Evolutionary conservation across 2,113 vertebrate species (phyloP), one percentile per base, ranked within the genome.

Genomic region (Megaleporinus macrocephalus): DNA sequence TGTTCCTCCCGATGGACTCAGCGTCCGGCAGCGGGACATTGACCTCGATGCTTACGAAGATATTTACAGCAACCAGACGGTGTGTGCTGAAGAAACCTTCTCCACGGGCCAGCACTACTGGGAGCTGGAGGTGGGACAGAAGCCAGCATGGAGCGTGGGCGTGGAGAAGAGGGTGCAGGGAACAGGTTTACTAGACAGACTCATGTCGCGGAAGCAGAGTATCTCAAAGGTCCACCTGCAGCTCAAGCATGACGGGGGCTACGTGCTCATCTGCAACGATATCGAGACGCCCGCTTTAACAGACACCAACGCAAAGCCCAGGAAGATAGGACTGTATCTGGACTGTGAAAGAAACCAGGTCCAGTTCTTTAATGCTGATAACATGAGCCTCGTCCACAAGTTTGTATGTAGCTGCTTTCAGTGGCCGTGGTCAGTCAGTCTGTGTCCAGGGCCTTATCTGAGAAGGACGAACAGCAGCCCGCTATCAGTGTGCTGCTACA

Each of bases 331-430:
- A 1, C 6, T 89, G 57, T 89, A 89, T 66, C 74, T 91, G 0
- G 76, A 90, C 57, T 85, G 81, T 66, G 26, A 79, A 1, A 81
- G 65, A 29, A 77, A 71, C 13, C 30, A 79, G 47, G 47, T 91
- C 2, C 79, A 36, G 3, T 89, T 91, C 70, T 90, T 89, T 16
- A 75, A 91, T 12, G 89, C 89, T 44, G 87, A 87, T 71, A 81
- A 24, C 82, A 87, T 89, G 89, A 66, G 68, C 33, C 36, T 70
- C 33, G 26, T 71, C 0, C 44, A 24, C 27, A 77, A 16, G 26
- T 47, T 77, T 27, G 13, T 14, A 26, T 44, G n/a, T 44, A 44
- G 41, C 22, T 44, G n/a, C n/a, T n/a, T 15, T 16, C 62, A 33
- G 44, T n/a, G 47, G 18, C 47, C 29, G 5, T 55, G 12, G 47